Base-by-base conservation (phyloP, 2,888 invertebrate species). In the Scaptomyza parva region DNA sequence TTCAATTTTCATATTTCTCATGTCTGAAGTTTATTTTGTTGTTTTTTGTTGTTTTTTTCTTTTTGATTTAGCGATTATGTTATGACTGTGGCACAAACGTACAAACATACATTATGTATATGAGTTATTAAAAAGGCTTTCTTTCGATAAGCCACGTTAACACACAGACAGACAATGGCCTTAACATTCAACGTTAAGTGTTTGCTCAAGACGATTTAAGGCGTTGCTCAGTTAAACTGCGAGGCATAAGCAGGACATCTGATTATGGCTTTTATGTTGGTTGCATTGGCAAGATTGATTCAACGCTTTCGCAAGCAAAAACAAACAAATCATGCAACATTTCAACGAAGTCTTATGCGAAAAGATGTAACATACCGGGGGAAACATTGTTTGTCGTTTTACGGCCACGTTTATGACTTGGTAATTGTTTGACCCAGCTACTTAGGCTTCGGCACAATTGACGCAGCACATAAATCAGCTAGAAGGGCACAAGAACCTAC, bases 1-100 rank as follows among this genome's bases (percentile, higher is more conserved):
- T 88, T 87, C 88, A 84, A 87, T 84, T 84, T 87, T 88, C 86
- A 83, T 86, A 82, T 87, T 84, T 82, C 86, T 79, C 71, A 76
- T 70, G 83, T 62, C 77, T 57, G 67, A 59, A 35, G 47, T 58
- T 69, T 30, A n/a, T 30, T 12, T 30, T 30, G 11, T 30, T 30
- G 4, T 12, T n/a, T n/a, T n/a, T n/a, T n/a, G n/a, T n/a, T n/a
- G n/a, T n/a, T n/a, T n/a, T n/a, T n/a, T n/a, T n/a, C n/a, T 37
- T 35, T 45, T 79, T 84, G 88, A 87, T 87, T 83, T 85, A 82
- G 83, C 62, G 87, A 81, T 81, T 81, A 70, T 61, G 61, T 45
- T 37, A 17, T 64, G 63, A 41, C 47, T 24, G 20, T 24, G 24
- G 30, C 54, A 53, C 37, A 40, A 35, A 41, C 35, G 30, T 45